Evolutionary conservation across 1,140 invertebrate genomes (phyloP), one percentile per base, ranked within the genome.

Genomic region (Brachionus calyciflorus): DNA sequence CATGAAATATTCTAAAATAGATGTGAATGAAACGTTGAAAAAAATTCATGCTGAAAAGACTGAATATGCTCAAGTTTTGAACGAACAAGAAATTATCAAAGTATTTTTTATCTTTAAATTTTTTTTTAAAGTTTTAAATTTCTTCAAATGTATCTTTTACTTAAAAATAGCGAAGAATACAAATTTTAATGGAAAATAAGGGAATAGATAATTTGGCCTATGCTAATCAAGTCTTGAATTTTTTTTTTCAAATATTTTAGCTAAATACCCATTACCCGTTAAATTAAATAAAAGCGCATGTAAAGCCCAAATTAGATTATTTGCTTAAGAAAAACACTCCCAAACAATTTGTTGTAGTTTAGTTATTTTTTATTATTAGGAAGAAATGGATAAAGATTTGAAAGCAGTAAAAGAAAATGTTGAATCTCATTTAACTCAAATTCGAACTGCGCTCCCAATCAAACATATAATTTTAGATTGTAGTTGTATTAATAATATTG

Each of bases 381-480:
- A 63, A 63, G 55, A 63, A 33, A 5, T 63, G 24, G 33, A 65
- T 12, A 37, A 33, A 33, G 37, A 37, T 33, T 19, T 37, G 4
- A 24, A 69, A 79, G 28, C 76, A 57, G 69, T 9, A 46, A 78
- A 3, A 78, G 76, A 77, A 30, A 51, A 79, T 41, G 60, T 46
- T 37, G 48, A 77, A 30, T 79, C 79, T 77, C 78, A 78, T 80
- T n/a, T 76, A 12, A 55, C 9, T 19, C 44, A n/a, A 26, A 17
- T 78, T 63, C 57, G 26, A 40, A 4, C 2, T 12, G 12, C 10
- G 10, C 12, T 24, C 5, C 46, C 55, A 17, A 24, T 79, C 19
- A 79, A 78, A 21, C 55, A 78, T 49, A 78, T 79, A 21, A 79
- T 84, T 17, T 65, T 84, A 26, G 82, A 84, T 78, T 83, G 80